phyloP scores from a whole-genome alignment of 2,113 vertebrate genomes.

The Mionectes macconnelli region DNA sequence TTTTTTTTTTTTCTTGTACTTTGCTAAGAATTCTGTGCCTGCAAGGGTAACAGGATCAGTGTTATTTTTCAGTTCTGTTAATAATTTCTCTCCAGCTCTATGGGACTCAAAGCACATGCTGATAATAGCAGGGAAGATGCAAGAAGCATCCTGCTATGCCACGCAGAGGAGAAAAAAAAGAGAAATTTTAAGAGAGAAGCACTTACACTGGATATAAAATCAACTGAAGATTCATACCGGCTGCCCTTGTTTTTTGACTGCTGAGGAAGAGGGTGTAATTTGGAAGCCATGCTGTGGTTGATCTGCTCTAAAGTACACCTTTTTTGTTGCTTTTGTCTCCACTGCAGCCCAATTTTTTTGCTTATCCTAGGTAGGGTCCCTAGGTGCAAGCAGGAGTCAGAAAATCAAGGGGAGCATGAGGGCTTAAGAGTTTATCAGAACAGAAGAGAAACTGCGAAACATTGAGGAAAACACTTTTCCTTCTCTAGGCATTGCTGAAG shows the following conservation, averaged over 20 bases:
- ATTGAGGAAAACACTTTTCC: background rate
- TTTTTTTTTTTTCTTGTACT: background rate
- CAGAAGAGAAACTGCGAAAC: background rate
- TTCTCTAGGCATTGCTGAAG: background rate
- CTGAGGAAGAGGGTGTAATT: background rate
- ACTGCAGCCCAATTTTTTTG: background rate
- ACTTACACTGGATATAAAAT: background rate
- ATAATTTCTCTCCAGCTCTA: background rate
- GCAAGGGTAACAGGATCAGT: background rate
- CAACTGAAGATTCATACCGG: background rate
- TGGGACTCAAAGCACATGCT: background rate
- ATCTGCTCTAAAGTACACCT: background rate
- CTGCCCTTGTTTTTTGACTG: background rate
- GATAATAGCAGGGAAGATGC: background rate
- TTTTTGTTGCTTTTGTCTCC: background rate
- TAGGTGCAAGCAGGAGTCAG: background rate
- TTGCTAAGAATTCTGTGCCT: background rate
- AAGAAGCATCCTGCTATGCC: background rate
- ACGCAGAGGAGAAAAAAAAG: background rate
- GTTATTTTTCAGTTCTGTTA: background rate
- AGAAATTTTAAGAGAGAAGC: background rate
- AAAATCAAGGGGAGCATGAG: background rate
- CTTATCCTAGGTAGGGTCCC: background rate
- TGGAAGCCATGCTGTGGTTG: background rate
- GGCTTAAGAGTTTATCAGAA: background rate